phyloP scores from a whole-genome alignment of 1,140 invertebrate species.

The Sesamia nonagrioides region DNA sequence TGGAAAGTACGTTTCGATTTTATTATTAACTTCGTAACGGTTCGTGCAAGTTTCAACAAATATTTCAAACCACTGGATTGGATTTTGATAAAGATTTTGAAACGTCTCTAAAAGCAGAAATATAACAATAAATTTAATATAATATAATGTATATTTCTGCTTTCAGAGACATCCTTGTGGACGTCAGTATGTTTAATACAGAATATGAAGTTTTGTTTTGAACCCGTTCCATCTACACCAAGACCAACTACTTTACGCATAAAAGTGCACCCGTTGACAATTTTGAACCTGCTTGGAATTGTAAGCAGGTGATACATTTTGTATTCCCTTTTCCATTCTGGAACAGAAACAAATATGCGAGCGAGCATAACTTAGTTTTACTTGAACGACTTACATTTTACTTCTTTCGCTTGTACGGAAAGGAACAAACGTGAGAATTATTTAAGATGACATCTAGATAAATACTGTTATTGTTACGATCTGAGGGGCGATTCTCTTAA shows the following conservation, averaged over 20 bases:
- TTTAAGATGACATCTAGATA: too few species aligned
- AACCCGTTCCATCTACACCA: background rate
- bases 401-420: background rate
- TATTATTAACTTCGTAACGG: background rate
- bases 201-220: background rate
- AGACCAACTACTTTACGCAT: background rate
- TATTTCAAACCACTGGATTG: background rate
- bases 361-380: slow-evolving; percentile 2
- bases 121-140: too few species aligned
- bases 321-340: slow-evolving; percentile 16
- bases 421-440: too few species aligned
- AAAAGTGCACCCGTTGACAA: slow-evolving; percentile 6
- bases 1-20: background rate
- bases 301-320: slow-evolving; percentile 21
- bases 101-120: background rate
- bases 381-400: background rate
- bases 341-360: slow-evolving; percentile 20
- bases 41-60: background rate
- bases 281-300: slow-evolving; percentile 4
- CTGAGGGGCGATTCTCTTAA: too few species aligned
- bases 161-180: too few species aligned
- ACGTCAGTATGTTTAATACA: background rate
- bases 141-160: too few species aligned
- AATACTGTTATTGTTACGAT: too few species aligned
- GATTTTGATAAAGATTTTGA: background rate